Conservation (phyloP, 2,888 invertebrate genomes). For the Tachina lurida region DNA sequence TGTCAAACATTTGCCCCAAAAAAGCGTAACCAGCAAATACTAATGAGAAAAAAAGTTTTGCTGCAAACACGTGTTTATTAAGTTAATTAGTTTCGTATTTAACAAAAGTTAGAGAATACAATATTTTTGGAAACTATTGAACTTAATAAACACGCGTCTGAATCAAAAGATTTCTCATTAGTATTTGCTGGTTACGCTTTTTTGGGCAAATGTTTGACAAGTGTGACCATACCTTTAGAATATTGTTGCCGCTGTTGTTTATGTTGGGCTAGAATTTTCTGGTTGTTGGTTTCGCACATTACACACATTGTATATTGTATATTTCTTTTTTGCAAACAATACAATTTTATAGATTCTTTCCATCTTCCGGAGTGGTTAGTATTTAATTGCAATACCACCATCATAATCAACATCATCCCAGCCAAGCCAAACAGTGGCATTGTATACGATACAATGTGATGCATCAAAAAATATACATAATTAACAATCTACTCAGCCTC, state of each 20-base stretch:
- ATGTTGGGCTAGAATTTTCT: conserved; percentile 23
- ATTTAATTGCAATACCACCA: conserved; percentile 44
- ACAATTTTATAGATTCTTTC: conserved; percentile 40
- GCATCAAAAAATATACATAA: conserved; percentile 27
- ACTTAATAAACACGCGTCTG: no score
- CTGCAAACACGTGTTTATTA: no score
- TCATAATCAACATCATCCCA: conserved; percentile 3
- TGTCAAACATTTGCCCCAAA: no score
- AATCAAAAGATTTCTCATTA: no score
- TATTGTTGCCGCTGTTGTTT: conserved; percentile 13
- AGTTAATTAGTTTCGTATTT: no score
- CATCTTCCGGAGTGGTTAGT: conserved; percentile 6
- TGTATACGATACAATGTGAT: conserved; percentile 1
- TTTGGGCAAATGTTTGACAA: no score
- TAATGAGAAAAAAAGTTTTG: no score
- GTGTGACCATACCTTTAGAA: no score
- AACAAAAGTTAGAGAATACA: no score
- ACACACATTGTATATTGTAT: background rate
- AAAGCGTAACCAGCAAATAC: no score
- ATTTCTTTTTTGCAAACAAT: conserved; percentile 29
- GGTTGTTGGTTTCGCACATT: conserved; percentile 34
- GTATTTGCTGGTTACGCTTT: no score
- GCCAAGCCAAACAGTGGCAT: conserved; percentile 23
- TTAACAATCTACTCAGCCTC: conserved; percentile 16
- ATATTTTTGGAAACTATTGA: no score